Percentiles rank a stretch among this genome's conserved stretches.
These are phyloP conservation scores for Cydia amplana DNA, from an alignment of 1,140 invertebrate species.

Conservation along the genomic window DNA sequence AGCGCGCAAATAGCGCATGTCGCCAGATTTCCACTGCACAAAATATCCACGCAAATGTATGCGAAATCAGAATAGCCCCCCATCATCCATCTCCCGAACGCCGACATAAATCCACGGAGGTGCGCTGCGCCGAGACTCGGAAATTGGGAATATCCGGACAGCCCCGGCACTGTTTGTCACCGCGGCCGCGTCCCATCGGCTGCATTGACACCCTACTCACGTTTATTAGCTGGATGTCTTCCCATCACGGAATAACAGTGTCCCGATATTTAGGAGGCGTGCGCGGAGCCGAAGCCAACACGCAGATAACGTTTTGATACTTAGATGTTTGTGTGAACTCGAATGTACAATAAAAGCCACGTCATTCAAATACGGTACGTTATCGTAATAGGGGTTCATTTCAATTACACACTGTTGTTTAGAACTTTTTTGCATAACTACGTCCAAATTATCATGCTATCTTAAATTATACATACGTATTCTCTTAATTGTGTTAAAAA, in stretches of 20 bases:
- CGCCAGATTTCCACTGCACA: too few species aligned
- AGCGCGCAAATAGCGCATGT: too few species aligned
- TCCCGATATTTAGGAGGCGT: too few species aligned
- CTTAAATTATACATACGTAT: background rate
- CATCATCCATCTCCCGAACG: slow-evolving; percentile 41
- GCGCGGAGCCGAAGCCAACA: too few species aligned
- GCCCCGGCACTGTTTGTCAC: slow-evolving; percentile 51
- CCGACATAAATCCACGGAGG: slow-evolving; percentile 42
- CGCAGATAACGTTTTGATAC: too few species aligned
- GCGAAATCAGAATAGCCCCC: slow-evolving; percentile 33
- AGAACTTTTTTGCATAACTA: too few species aligned
- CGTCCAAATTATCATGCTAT: background rate
- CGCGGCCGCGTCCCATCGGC: slow-evolving; percentile 14
- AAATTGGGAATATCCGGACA: slow-evolving; percentile 59
- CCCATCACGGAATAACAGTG: slow-evolving; percentile 35
- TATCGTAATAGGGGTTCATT: too few species aligned
- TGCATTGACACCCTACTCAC: slow-evolving; percentile 39
- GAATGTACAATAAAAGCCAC: too few species aligned
- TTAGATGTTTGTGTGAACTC: too few species aligned
- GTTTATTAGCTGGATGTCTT: slow-evolving; percentile 43
- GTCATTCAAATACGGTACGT: too few species aligned
- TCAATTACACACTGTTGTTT: too few species aligned
- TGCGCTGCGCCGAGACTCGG: slow-evolving; percentile 43
- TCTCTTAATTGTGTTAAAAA: background rate
- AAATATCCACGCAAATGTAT: background rate